A percentile compares a stretch with the other conserved stretches of the same genome.
phyloP scores from a whole-genome alignment of 2,888 invertebrate genomes.

The Xestia xanthographa region DNA sequence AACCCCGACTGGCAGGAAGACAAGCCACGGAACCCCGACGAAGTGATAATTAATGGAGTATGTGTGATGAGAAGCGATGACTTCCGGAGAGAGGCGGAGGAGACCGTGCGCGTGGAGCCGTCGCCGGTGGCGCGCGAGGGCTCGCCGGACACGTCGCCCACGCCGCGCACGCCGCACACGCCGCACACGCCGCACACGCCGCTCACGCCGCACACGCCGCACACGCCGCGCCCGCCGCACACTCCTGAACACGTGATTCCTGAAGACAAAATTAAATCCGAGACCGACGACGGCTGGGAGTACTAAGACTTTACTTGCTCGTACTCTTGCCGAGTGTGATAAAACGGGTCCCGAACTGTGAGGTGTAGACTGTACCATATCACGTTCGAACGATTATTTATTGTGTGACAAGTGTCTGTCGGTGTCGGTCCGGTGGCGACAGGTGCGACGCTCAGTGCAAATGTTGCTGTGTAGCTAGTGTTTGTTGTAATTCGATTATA shows the following conservation, averaged over 20 bases:
- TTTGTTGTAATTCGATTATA: constrained; percentile 81
- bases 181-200: constrained; percentile 72
- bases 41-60: constrained; percentile 98
- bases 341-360: constrained; percentile 74
- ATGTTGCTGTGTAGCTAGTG: constrained; percentile 79
- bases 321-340: constrained; percentile 66
- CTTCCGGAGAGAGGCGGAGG: constrained; percentile 92
- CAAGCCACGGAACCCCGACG: constrained; percentile 91
- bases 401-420: constrained; percentile 60
- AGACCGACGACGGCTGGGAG: constrained; percentile 92
- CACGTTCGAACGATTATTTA: constrained; percentile 74
- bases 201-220: constrained; percentile 72
- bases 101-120: constrained; percentile 94
- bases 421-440: constrained; percentile 65
- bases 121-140: constrained; percentile 92
- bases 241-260: constrained; percentile 80
- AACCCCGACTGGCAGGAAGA: constrained; percentile 98
- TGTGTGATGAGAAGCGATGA: constrained; percentile 97
- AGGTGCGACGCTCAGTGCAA: constrained; percentile 81
- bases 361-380: constrained; percentile 67
- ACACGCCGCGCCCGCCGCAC: constrained; percentile 70
- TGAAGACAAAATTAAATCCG: constrained; percentile 90
- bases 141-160: constrained; percentile 77
- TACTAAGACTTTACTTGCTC: constrained; percentile 78
- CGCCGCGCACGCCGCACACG: constrained; percentile 78